Conservation (phyloP, 2,797 vertebrate genomes). For the Nasua narica region DNA sequence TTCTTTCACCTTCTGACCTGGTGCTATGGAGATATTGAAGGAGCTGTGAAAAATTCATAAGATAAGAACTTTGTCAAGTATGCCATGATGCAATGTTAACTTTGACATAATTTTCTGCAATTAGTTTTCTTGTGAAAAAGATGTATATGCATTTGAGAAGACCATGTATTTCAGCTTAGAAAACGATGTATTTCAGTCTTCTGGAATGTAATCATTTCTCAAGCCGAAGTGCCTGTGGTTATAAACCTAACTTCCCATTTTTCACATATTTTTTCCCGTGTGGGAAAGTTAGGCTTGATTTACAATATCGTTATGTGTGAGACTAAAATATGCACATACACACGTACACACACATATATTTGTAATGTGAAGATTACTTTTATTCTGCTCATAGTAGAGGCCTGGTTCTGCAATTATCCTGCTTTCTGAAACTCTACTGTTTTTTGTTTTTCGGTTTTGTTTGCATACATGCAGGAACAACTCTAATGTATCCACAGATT, state of each 20-base stretch:
- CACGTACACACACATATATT: background rate
- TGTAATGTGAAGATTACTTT: background rate
- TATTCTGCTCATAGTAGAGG: background rate
- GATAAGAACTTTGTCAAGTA: background rate
- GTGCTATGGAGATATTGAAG: background rate
- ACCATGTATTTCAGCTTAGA: background rate
- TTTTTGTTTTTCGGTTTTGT: background rate
- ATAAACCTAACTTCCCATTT: background rate
- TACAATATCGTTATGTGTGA: background rate
- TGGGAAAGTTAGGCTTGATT: slow-evolving; percentile 23
- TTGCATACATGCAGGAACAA: background rate
- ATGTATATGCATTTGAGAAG: slow-evolving; percentile 3
- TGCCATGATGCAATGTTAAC: background rate
- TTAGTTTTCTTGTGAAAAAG: background rate
- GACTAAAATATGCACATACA: background rate
- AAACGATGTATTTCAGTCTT: background rate
- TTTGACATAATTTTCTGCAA: background rate
- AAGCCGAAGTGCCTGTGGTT: background rate
- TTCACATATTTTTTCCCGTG: background rate
- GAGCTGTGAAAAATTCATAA: background rate
- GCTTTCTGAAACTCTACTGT: background rate
- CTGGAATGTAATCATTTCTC: background rate
- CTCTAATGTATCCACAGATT: background rate
- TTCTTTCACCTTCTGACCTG: background rate
- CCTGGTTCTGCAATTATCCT: background rate